Base-by-base conservation (phyloP, 2,113 vertebrate species). In the Eurypyga helias region DNA sequence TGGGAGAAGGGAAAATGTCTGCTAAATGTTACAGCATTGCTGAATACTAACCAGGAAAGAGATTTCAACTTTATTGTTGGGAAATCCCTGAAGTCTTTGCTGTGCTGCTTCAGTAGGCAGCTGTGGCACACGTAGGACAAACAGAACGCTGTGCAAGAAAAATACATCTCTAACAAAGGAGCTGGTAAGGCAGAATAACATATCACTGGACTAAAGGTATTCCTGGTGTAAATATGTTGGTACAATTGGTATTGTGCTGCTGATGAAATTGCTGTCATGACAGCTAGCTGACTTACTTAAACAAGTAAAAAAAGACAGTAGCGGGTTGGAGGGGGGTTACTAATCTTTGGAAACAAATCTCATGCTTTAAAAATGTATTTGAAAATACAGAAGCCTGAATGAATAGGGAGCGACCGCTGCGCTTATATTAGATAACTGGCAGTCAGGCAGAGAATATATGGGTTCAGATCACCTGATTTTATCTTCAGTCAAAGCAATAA, bases 1-100 rank as follows among this genome's bases (percentile, higher is more conserved):
- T 72, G 66, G 61, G 88, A 93, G 83, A 93, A 87, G 65, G 73
- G 87, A 95, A 96, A 97, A 96, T 77, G 73, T 91, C 93, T 97
- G 78, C 93, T 95, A 60, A 96, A 91, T n/a, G 58, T 84, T 83
- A 14, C 1, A 92, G 86, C 15, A 3, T 33, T 90, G 60, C 79
- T 91, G 97, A 97, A 97, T 95, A 19, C 86, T 77, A 96, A 96
- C 97, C 94, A 96, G 93, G 81, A 86, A 82, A 91, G 93, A 96
- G 93, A 94, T 93, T 96, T 96, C 79, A 92, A 33, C 94, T 93
- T 87, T 11, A 89, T 97, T 96, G 92, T 92, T 88, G 95, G 90
- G 95, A 97, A 97, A 92, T 97, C 94, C 97, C 97, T 23, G 4
- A 89, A 96, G 93, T 55, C 36, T 95, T 91, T 75, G 76, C 90